Evolutionary conservation across 2,888 invertebrate species (phyloP).

Genomic region (Lepidocyrtoides sp.): DNA sequence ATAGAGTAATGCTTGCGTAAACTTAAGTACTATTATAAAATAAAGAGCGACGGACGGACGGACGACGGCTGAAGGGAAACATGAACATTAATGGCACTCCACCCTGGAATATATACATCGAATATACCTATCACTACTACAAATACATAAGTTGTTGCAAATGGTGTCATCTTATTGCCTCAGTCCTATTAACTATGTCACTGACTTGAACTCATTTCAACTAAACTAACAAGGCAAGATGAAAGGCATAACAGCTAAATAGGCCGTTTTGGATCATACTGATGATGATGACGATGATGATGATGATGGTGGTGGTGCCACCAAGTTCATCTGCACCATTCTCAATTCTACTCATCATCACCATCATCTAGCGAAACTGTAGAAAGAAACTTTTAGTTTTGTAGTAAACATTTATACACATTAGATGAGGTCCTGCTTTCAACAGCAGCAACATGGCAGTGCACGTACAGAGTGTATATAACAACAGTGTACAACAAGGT

Average conservation of each 20-base stretch:
- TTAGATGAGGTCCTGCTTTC: constrained; percentile 37
- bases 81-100: constrained; percentile 6
- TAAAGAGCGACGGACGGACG: not conserved
- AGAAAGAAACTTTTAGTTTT: constrained; percentile 53
- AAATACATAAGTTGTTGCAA: not conserved
- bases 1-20: constrained; percentile 47
- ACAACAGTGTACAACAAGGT: not conserved
- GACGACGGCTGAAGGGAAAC: not conserved
- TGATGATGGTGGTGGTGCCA: constrained; percentile 56
- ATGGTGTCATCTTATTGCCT: constrained; percentile 47
- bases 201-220: constrained; percentile 48
- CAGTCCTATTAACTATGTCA: constrained; percentile 72
- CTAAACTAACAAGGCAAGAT: constrained; percentile 10
- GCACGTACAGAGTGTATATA: constrained; percentile 7
- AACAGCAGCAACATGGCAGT: constrained; percentile 21
- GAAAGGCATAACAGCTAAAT: constrained; percentile 68
- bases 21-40: constrained; percentile 25
- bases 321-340: not conserved
- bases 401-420: constrained; percentile 68
- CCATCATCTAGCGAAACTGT: constrained; percentile 13
- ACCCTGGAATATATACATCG: not conserved
- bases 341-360: constrained; percentile 20
- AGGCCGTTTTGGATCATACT: constrained; percentile 76
- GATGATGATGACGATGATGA: constrained; percentile 61
- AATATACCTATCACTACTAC: not conserved